Evolutionary conservation across 2,888 invertebrate genomes (phyloP).

Genomic region (Oscheius sp.): DNA sequence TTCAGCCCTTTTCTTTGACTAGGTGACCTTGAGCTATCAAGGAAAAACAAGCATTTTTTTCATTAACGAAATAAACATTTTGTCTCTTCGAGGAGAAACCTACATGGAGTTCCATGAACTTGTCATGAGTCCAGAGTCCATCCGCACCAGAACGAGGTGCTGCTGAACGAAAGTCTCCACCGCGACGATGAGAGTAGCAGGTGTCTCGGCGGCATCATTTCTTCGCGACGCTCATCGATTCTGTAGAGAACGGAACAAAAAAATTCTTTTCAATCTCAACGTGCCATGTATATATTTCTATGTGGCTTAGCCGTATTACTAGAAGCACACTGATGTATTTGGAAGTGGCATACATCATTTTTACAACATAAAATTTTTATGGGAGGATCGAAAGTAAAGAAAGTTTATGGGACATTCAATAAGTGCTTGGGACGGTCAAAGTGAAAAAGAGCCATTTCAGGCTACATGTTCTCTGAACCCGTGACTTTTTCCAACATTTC

Average conservation of each 20-base stretch:
- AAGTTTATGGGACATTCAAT: too few relatives aligned
- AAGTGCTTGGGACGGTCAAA: too few relatives aligned
- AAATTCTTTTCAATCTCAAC: not conserved
- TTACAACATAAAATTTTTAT: too few relatives aligned
- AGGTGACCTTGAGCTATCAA: constrained; percentile 1
- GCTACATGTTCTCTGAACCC: too few relatives aligned
- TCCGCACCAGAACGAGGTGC: constrained; percentile 10
- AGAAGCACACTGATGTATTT: too few relatives aligned
- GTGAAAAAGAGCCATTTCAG: too few relatives aligned
- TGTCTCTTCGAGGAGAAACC: not conserved
- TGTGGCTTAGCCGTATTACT: too few relatives aligned
- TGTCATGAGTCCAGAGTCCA: constrained; percentile 39
- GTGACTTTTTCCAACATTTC: too few relatives aligned
- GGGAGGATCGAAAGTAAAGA: too few relatives aligned
- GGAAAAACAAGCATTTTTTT: too few relatives aligned
- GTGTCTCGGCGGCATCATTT: constrained; percentile 7
- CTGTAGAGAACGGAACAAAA: not conserved
- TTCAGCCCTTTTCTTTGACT: not conserved
- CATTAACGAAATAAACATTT: not conserved
- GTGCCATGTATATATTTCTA: too few relatives aligned
- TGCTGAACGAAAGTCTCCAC: not conserved
- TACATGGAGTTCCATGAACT: constrained; percentile 17
- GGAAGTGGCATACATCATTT: too few relatives aligned
- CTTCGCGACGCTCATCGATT: not conserved
- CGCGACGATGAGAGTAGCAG: constrained; percentile 4